phyloP scores from a whole-genome alignment of 92 coral and sea anemone species.

The Epizoanthus illoricatus region DNA sequence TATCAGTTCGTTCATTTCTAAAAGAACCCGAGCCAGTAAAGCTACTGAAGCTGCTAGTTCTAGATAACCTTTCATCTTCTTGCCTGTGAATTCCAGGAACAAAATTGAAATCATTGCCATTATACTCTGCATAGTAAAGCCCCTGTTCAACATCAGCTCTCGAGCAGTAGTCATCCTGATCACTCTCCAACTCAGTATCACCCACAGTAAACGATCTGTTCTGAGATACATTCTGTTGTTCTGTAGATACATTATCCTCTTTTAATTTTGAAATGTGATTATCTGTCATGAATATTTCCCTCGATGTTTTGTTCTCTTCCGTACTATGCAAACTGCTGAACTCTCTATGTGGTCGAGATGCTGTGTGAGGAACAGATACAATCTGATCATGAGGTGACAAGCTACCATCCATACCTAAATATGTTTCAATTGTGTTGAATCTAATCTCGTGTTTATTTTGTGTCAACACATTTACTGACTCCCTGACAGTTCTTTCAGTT shows the following conservation, averaged over 20 bases:
- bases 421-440: constrained; percentile 41
- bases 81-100: constrained; percentile 93
- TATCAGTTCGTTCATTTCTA: constrained; percentile 49
- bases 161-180: constrained; percentile 29
- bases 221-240: neutral
- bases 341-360: neutral
- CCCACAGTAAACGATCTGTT: constrained; percentile 23
- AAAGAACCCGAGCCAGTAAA: constrained; percentile 83
- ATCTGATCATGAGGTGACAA: neutral
- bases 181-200: constrained; percentile 33
- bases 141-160: constrained; percentile 19
- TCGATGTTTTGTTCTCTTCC: neutral
- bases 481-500: neutral
- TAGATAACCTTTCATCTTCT: constrained; percentile 52
- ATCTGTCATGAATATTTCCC: neutral
- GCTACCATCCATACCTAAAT: constrained; percentile 15
- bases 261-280: neutral
- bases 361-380: neutral
- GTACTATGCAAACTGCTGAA: neutral
- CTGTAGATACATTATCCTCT: neutral
- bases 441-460: neutral
- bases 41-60: constrained; percentile 69
- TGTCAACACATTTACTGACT: neutral
- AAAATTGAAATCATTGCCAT: constrained; percentile 86
- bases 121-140: constrained; percentile 46